phyloP scores from a whole-genome alignment of 2,113 vertebrate species.

The Melospiza melodia region DNA sequence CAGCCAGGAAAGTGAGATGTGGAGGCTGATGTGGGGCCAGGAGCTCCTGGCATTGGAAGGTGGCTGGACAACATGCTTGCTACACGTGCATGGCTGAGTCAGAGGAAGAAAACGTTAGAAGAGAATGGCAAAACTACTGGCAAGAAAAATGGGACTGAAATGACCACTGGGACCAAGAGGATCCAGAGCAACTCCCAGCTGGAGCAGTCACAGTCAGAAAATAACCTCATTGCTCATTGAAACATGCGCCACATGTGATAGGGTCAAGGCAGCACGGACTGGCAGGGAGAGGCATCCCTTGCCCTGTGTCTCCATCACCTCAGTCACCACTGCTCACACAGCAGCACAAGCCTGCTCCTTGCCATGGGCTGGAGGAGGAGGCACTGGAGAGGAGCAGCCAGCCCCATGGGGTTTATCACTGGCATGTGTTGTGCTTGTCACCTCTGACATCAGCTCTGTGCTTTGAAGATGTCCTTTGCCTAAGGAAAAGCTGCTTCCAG shows the following conservation, averaged over 20 bases:
- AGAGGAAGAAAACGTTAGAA: neutral
- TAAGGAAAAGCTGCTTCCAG: neutral
- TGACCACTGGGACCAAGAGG: neutral
- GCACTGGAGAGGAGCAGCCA: neutral
- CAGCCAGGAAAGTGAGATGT: neutral
- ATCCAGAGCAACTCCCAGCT: neutral
- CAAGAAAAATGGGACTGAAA: neutral
- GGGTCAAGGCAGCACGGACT: accelerated
- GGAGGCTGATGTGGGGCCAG: accelerated
- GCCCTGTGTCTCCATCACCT: neutral
- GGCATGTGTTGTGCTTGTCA: neutral
- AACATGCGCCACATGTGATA: neutral
- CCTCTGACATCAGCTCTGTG: neutral
- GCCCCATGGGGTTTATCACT: neutral
- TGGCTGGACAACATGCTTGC: neutral
- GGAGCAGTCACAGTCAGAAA: neutral
- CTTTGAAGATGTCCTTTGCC: neutral
- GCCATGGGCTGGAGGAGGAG: accelerated
- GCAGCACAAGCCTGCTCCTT: neutral
- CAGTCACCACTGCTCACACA: accelerated
- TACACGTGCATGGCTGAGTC: accelerated
- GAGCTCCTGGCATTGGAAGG: neutral
- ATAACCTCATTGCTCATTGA: neutral
- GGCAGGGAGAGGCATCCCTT: neutral
- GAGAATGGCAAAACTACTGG: neutral